Base-by-base conservation (phyloP, 2,113 vertebrate species). In the Parus major region DNA sequence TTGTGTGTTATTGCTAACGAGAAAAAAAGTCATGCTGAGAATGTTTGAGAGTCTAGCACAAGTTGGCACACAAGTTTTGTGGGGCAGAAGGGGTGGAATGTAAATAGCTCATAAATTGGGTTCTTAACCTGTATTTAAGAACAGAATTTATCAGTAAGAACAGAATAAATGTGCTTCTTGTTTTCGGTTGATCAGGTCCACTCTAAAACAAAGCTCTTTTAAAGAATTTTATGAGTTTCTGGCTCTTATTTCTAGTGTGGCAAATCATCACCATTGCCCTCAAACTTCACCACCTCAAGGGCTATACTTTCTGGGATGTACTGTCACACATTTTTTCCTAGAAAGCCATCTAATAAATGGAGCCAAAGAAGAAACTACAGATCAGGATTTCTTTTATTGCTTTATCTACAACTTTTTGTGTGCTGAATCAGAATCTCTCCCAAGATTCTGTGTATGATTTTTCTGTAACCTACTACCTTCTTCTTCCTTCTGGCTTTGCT, bases 1-100 rank as follows among this genome's bases (percentile, higher is more conserved):
- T 91, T 86, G 81, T 63, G 57, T 28, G 11, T 73, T 85, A 63
- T 60, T 89, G 46, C 64, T 83, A 53, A 93, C 53, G 56, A 75
- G 47, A 23, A 57, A 78, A 20, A 27, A 28, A 19, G 24, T 15
- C 47, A 33, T 13, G 7, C 6, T 64, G 77, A 87, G 49, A 57
- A 20, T 66, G 82, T 75, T 84, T 78, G 46, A 77, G 44, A 82
- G 50, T 35, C n/a, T 72, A 65, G 66, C 46, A 73, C 22, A 70
- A 65, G 12, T 71, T 87, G 17, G 64, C 31, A 49, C 20, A 33
- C 18, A 39, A 60, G 9, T 80, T 55, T 46, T 68, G 36, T 73
- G 59, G 80, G 12, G 35, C 31, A 85, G 75, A 86, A 87, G 36
- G 27, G 22, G 24, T 49, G 14, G 28, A 20, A 57, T 77, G 12